These are phyloP conservation scores for Agrochola litura DNA, from an alignment of 2,888 invertebrate species.

Conservation along the genomic window DNA sequence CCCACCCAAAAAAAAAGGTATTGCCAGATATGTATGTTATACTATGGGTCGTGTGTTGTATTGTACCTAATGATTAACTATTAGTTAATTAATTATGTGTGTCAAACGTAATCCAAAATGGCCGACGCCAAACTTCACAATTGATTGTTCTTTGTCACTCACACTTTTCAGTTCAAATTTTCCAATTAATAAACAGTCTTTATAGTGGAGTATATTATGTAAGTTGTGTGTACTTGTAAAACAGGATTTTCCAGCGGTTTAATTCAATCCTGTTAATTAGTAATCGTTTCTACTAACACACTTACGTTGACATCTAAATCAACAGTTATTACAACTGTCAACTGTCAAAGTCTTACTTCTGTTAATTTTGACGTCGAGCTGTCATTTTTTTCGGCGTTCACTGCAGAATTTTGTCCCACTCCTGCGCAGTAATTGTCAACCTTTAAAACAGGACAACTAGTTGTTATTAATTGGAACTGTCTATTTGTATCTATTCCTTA, in stretches of 20 bases:
- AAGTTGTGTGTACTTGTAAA: constrained; percentile 15
- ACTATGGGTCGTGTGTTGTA: no score
- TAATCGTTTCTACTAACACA: constrained; percentile 19
- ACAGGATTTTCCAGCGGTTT: constrained; percentile 1
- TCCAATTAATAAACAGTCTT: constrained; percentile 16
- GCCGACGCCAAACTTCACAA: neutral
- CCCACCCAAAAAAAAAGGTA: no score
- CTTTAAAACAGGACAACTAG: constrained; percentile 41
- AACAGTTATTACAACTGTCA: constrained; percentile 29
- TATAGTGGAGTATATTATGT: constrained; percentile 6
- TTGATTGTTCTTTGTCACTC: constrained; percentile 6
- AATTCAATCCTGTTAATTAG: constrained; percentile 3
- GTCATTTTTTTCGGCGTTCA: constrained; percentile 62
- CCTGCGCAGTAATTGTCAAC: constrained; percentile 58
- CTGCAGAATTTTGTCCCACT: constrained; percentile 16
- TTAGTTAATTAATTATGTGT: neutral
- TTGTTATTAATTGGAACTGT: constrained; percentile 53
- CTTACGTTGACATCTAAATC: constrained; percentile 24
- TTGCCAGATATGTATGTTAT: no score
- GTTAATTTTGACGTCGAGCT: constrained; percentile 60
- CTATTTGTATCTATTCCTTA: constrained; percentile 42
- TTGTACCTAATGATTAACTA: neutral
- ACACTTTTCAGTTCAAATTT: neutral
- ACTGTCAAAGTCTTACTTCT: constrained; percentile 17
- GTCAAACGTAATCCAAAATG: constrained; percentile 18